Conservation (phyloP, 1,140 invertebrate species). For the Mycetomoellerius zeteki region DNA sequence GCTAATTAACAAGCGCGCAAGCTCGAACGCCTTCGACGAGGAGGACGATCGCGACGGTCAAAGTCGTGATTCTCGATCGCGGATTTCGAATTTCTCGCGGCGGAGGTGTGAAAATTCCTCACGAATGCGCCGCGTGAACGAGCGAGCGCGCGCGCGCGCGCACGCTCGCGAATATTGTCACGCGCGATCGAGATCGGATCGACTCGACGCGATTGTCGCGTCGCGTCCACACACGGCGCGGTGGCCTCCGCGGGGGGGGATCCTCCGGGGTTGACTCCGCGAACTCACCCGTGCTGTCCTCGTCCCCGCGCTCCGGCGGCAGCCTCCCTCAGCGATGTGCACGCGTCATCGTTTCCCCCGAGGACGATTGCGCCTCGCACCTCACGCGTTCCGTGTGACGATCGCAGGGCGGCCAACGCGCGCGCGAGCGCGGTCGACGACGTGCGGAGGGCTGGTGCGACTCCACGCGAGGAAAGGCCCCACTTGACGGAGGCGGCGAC, state of each 20-base stretch:
- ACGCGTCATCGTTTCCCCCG: slow-evolving; percentile 67
- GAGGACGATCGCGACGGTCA: slow-evolving; percentile 21
- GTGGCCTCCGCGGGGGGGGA: neutral
- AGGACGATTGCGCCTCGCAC: slow-evolving; percentile 11
- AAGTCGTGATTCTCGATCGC: slow-evolving; percentile 12
- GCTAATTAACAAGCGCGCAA: slow-evolving; percentile 50
- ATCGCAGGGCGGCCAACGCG: neutral
- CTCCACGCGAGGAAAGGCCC: neutral
- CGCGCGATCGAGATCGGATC: slow-evolving; percentile 20
- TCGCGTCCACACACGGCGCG: neutral
- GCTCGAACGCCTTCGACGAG: neutral
- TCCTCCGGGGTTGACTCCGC: neutral
- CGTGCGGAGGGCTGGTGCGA: neutral
- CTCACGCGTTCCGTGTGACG: neutral
- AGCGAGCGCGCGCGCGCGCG: neutral
- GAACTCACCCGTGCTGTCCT: slow-evolving; percentile 68
- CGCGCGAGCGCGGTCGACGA: neutral
- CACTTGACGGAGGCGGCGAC: neutral
- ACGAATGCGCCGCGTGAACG: neutral
- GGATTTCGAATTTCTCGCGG: neutral
- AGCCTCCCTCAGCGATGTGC: slow-evolving; percentile 60
- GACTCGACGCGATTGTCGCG: slow-evolving; percentile 29
- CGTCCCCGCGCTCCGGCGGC: slow-evolving; percentile 30
- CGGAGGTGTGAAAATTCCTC: neutral
- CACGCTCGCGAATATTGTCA: slow-evolving; percentile 21